A percentile compares a stretch with the other conserved stretches of the same genome.
These are phyloP conservation scores for Leptothorax acervorum DNA, from an alignment of 2,888 invertebrate species.

Conservation along the genomic window DNA sequence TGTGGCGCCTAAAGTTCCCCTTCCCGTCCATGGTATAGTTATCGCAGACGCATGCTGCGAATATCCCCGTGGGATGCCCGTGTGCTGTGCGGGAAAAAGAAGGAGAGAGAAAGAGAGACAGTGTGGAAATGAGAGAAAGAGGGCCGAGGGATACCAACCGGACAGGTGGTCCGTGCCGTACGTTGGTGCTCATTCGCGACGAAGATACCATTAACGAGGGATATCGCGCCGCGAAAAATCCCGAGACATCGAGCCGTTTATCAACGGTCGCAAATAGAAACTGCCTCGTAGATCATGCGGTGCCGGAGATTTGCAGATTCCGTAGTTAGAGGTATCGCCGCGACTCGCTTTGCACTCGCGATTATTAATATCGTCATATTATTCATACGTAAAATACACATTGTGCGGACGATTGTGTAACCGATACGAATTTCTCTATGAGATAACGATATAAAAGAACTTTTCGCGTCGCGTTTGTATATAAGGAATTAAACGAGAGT, in stretches of 20 bases:
- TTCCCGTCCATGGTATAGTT: slow-evolving; percentile 68
- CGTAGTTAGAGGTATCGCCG: slow-evolving; percentile 50
- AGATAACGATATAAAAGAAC: slow-evolving; percentile 54
- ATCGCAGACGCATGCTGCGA: slow-evolving; percentile 68
- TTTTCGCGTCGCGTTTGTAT: slow-evolving; percentile 17
- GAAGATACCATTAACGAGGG: slow-evolving; percentile 71
- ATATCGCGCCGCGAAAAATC: slow-evolving; percentile 71
- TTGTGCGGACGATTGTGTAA: not conserved
- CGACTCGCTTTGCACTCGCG: slow-evolving; percentile 19
- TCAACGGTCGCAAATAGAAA: slow-evolving; percentile 62
- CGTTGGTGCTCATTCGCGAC: slow-evolving; percentile 67
- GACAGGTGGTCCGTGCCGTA: slow-evolving; percentile 73
- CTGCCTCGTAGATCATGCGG: slow-evolving; percentile 60
- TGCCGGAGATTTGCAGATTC: slow-evolving; percentile 61
- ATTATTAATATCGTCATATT: not conserved
- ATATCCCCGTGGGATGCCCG: slow-evolving; percentile 69
- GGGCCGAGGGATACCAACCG: slow-evolving; percentile 52
- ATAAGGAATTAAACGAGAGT: slow-evolving; percentile 62
- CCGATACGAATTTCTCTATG: not conserved
- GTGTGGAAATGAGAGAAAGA: slow-evolving; percentile 12
- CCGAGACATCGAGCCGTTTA: slow-evolving; percentile 68
- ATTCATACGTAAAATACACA: slow-evolving; percentile 12
- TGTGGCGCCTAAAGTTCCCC: slow-evolving; percentile 76
- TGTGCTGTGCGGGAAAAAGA: slow-evolving; percentile 31
- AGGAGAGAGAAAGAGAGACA: not conserved